Evolutionary conservation across 2,797 vertebrate species (phyloP).

Genomic region (Prionace glauca): DNA sequence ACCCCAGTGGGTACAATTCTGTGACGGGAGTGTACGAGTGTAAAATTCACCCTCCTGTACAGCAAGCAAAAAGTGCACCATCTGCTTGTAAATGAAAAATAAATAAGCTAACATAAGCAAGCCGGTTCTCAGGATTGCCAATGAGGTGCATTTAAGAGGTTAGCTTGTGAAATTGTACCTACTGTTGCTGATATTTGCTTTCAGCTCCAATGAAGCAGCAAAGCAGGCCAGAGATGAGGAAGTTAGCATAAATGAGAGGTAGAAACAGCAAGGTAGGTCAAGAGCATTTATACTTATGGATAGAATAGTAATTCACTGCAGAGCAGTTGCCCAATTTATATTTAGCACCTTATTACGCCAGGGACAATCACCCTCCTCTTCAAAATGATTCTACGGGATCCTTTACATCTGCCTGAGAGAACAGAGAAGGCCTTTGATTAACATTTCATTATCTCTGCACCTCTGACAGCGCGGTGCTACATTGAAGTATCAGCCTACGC

Average conservation of each 20-base stretch:
- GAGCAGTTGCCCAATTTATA: not conserved
- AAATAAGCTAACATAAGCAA: not conserved
- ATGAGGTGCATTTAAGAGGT: not conserved
- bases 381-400: not conserved
- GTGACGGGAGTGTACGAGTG: not conserved
- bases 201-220: not conserved
- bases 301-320: not conserved
- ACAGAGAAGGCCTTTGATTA: not conserved
- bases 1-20: not conserved
- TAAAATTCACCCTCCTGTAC: not conserved
- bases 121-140: not conserved
- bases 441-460: no score
- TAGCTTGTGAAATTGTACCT: not conserved
- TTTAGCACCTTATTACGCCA: not conserved
- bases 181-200: not conserved
- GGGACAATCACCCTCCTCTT: not conserved
- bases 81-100: slow-evolving; percentile 24
- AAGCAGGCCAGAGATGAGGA: not conserved
- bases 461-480: not conserved
- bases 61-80: not conserved
- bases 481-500: not conserved
- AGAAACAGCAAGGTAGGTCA: not conserved
- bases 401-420: not conserved
- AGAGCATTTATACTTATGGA: not conserved
- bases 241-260: not conserved